Evolutionary conservation across 2,113 vertebrate genomes (phyloP).

Genomic region (Coregonus clupeaformis): DNA sequence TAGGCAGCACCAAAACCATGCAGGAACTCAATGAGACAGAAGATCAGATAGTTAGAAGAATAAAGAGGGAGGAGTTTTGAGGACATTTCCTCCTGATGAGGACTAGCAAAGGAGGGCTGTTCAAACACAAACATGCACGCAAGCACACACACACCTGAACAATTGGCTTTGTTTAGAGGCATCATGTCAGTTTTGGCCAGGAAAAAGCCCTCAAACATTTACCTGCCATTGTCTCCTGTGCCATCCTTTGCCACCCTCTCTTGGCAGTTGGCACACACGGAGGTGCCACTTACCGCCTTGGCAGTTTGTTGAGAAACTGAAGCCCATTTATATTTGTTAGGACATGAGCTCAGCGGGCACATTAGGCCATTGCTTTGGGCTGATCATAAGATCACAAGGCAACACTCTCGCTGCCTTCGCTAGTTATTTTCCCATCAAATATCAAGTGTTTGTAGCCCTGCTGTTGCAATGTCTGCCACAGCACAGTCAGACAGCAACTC

Average conservation of each 20-base stretch:
- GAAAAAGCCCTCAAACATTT: too few species aligned
- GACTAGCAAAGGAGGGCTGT: not conserved
- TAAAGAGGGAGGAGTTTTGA: not conserved
- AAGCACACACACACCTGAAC: not conserved
- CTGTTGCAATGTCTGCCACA: constrained; percentile 13
- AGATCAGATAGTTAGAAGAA: not conserved
- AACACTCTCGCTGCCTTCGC: constrained; percentile 19
- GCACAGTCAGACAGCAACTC: not conserved
- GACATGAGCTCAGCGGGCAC: constrained; percentile 38
- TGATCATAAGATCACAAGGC: not conserved
- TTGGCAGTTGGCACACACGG: too few species aligned
- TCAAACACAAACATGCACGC: not conserved
- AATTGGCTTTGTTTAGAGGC: too few species aligned
- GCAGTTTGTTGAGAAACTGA: constrained; percentile 35
- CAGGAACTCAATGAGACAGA: not conserved
- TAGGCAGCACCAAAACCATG: not conserved
- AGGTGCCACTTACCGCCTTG: not conserved
- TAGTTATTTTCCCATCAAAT: constrained; percentile 34
- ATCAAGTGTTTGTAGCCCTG: constrained; percentile 23
- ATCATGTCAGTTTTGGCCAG: too few species aligned
- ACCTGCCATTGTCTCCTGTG: not conserved
- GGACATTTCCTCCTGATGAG: not conserved
- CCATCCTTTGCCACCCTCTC: not conserved
- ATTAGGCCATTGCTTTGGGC: constrained; percentile 25
- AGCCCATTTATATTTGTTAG: constrained; percentile 55